phyloP scores from a whole-genome alignment of 1,140 invertebrate species.

The Episyrphus balteatus region DNA sequence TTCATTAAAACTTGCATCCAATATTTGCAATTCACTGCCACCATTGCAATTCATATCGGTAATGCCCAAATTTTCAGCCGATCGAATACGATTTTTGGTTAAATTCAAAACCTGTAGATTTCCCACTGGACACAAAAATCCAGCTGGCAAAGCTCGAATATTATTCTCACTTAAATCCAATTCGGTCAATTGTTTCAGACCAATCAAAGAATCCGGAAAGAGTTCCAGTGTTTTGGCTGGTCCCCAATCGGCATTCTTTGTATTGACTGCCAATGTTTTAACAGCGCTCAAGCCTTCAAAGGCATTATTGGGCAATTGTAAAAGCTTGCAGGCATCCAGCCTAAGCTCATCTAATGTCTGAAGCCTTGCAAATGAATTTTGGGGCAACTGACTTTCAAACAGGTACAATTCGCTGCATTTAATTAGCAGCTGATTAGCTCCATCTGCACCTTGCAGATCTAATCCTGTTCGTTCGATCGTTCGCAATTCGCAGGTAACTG shows the following conservation, averaged over 20 bases:
- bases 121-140: constrained; percentile 61
- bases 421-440: constrained; percentile 54
- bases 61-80: constrained; percentile 61
- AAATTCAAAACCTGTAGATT: constrained; percentile 74
- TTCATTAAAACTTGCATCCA: constrained; percentile 72
- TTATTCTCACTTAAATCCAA: constrained; percentile 75
- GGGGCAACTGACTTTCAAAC: constrained; percentile 64
- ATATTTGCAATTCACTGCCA: constrained; percentile 49
- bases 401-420: constrained; percentile 66
- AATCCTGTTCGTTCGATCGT: constrained; percentile 55
- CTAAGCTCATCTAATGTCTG: constrained; percentile 59
- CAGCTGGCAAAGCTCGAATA: constrained; percentile 60
- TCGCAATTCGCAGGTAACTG: constrained; percentile 54
- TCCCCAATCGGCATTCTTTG: constrained; percentile 66
- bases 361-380: constrained; percentile 59
- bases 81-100: constrained; percentile 65
- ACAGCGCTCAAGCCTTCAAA: constrained; percentile 66
- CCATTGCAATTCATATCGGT: constrained; percentile 43
- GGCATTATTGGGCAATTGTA: constrained; percentile 60
- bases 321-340: constrained; percentile 68
- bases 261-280: constrained; percentile 60
- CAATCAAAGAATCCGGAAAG: constrained; percentile 52
- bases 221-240: constrained; percentile 58
- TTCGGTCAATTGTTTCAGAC: constrained; percentile 62
- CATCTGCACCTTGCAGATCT: constrained; percentile 55